Conservation (phyloP, 2,113 vertebrate species). For the Cyphomyrus discorhynchus region DNA sequence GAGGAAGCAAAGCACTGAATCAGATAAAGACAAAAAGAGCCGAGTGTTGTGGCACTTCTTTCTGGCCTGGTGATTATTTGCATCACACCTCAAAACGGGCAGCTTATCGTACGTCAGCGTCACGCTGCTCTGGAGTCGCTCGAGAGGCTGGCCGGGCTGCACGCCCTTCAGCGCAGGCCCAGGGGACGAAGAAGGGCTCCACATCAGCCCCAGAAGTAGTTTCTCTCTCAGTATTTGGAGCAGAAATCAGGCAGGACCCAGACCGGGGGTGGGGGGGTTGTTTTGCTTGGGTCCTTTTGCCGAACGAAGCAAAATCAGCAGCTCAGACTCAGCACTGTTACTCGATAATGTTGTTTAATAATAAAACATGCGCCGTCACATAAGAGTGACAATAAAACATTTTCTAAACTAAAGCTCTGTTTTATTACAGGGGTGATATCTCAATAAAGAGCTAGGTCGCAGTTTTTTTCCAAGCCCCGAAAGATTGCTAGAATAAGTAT, state of each 20-base stretch:
- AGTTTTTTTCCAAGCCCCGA: not conserved
- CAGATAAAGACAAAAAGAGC: not conserved
- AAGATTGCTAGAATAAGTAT: not conserved
- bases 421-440: not conserved
- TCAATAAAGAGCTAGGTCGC: not conserved
- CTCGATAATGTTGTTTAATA: too few species aligned
- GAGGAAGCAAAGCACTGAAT: not conserved
- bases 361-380: not conserved
- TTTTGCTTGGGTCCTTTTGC: not conserved
- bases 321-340: too few species aligned
- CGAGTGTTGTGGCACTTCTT: not conserved
- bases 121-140: not conserved
- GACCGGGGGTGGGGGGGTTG: not conserved
- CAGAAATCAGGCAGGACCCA: not conserved
- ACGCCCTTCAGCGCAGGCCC: not conserved
- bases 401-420: not conserved
- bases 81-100: not conserved
- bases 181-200: not conserved
- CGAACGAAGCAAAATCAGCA: not conserved
- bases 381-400: not conserved
- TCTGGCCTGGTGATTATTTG: conserved; percentile 1
- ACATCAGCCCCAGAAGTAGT: not conserved
- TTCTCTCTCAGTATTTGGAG: not conserved
- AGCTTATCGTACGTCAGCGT: not conserved
- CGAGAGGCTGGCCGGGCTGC: not conserved